phyloP scores from a whole-genome alignment of 1,140 invertebrate genomes.

The Brachionus plicatilis region DNA sequence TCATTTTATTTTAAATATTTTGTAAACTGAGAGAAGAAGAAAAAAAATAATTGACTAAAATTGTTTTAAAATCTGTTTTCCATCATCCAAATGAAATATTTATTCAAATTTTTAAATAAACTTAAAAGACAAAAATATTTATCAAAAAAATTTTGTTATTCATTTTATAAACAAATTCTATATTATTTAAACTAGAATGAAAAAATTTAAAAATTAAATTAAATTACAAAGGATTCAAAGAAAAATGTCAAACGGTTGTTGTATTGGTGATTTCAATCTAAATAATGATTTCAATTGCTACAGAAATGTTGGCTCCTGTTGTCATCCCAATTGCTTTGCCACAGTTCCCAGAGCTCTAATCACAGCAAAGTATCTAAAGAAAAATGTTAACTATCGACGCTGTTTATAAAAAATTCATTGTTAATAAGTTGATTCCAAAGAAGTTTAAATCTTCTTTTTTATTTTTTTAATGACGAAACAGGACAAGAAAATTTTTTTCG shows the following conservation, averaged over 20 bases:
- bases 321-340: background rate
- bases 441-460: background rate
- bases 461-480: background rate
- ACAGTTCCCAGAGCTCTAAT: conserved; percentile 4
- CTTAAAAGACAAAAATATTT: background rate
- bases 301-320: background rate
- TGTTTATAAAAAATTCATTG: background rate
- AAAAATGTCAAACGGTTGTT: background rate
- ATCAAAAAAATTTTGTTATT: background rate
- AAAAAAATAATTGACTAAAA: too few species aligned
- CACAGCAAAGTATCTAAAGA: background rate
- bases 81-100: background rate
- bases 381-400: background rate
- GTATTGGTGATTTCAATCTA: background rate
- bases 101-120: background rate
- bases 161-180: background rate
- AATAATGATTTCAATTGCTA: background rate
- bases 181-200: background rate
- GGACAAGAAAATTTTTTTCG: background rate
- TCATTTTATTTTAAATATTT: too few species aligned
- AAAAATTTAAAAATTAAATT: background rate
- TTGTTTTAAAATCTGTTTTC: too few species aligned
- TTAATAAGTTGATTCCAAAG: background rate
- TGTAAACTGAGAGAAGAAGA: too few species aligned
- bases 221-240: background rate